Conservation (phyloP, 2,797 vertebrate genomes). For the Artibeus jamaicensis region DNA sequence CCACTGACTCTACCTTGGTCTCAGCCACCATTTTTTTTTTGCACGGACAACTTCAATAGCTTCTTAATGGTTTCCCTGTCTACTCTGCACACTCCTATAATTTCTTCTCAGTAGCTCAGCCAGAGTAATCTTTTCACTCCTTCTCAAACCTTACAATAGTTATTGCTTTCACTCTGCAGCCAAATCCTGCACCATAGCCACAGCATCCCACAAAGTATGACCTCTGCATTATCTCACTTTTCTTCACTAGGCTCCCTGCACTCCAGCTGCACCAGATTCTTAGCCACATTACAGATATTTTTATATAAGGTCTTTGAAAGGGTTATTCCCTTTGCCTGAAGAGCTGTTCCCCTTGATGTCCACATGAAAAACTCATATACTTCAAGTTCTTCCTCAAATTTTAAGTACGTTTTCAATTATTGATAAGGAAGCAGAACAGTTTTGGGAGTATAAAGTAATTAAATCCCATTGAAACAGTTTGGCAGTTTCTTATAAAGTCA, state of each 20-base stretch:
- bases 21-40: background rate
- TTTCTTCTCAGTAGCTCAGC: background rate
- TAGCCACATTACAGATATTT: background rate
- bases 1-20: background rate
- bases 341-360: background rate
- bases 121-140: background rate
- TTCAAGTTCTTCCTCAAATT: background rate
- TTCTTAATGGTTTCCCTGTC: background rate
- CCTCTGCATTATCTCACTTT: background rate
- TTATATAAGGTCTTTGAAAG: background rate
- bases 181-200: too few species aligned
- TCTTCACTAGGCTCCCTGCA: background rate
- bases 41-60: background rate
- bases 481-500: background rate
- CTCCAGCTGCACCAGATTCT: too few species aligned
- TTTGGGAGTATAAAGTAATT: background rate
- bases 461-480: background rate
- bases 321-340: background rate
- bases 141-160: background rate
- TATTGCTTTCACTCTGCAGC: background rate
- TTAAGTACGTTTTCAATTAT: background rate
- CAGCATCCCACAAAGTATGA: background rate
- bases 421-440: background rate
- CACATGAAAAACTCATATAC: background rate
- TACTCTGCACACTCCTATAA: background rate